Conservation (phyloP, 2,888 invertebrate species). For the Cheilosia impressa region DNA sequence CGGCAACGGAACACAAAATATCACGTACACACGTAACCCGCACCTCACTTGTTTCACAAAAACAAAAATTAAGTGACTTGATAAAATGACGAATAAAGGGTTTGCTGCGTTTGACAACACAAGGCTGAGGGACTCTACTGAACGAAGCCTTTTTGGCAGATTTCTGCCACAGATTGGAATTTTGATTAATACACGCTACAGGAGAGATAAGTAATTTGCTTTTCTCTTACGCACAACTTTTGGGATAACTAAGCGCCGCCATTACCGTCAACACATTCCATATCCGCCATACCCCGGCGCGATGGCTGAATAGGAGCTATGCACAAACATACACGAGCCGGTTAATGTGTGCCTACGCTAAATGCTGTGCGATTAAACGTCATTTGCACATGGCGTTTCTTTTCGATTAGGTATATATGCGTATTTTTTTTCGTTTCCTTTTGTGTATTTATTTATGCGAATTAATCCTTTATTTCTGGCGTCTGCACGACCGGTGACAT, state of each 20-base stretch:
- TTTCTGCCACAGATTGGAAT: slow-evolving; percentile 43
- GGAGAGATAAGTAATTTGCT: slow-evolving; percentile 36
- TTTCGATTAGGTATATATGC: not conserved
- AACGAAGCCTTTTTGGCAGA: slow-evolving; percentile 32
- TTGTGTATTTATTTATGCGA: slow-evolving; percentile 20
- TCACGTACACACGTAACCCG: slow-evolving; percentile 12
- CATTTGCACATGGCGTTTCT: slow-evolving; percentile 38
- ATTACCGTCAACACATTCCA: slow-evolving; percentile 52
- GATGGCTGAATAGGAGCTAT: slow-evolving; percentile 31
- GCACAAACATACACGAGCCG: slow-evolving; percentile 24
- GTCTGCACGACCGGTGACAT: slow-evolving; percentile 35
- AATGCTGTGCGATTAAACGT: slow-evolving; percentile 47
- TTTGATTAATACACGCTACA: slow-evolving; percentile 51
- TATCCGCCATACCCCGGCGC: slow-evolving; percentile 32
- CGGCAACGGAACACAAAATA: slow-evolving; percentile 4
- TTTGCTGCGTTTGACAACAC: slow-evolving; percentile 59
- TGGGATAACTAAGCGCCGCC: slow-evolving; percentile 39
- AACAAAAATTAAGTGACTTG: slow-evolving; percentile 27
- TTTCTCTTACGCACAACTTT: slow-evolving; percentile 36
- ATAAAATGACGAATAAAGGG: slow-evolving; percentile 25
- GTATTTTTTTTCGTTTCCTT: slow-evolving; percentile 4
- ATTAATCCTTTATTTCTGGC: slow-evolving; percentile 41
- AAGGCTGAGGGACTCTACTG: slow-evolving; percentile 17
- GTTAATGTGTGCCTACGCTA: slow-evolving; percentile 28
- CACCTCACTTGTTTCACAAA: slow-evolving; percentile 53